Evolutionary conservation across 2,888 invertebrate species (phyloP), one percentile per base, ranked within the genome.

Genomic region (Orthosia cruda): DNA sequence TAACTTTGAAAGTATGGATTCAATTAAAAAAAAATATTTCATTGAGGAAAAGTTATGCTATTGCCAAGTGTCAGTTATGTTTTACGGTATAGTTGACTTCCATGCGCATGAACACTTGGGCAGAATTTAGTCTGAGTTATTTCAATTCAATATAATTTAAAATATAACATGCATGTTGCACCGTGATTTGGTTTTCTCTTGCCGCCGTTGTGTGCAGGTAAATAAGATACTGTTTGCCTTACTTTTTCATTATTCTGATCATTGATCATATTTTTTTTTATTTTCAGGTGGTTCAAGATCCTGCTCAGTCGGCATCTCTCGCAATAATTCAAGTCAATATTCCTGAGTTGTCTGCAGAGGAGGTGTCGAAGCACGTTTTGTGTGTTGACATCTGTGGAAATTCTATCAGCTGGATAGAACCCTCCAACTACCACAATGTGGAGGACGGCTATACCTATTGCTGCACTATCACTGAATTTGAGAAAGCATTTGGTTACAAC

Each of bases 271-370:
- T 63, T 26, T 77, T 50, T 32, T 7, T 40, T 40, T 4, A 40
- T 58, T 89, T 87, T 50, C 86, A 95, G 95, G 91, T 95, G 9
- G 84, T 95, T 2, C 91, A 92, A 89, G 90, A 93, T 70, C 86
- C 83, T 2, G 50, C 18, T 16, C 83, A 88, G 0, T 47, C 70
- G 5, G 72, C 89, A 12, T 92, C 94, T 0, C 62, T 95, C 0
- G 95, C 92, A 0, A 91, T 95, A 18, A 83, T 95, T 12, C 93
- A 95, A 77, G 77, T 95, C 1, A 95, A 95, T 71, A 82, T 92
- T 47, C 94, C 94, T 0, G 91, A 92, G 20, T 68, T 94, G 54
- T 79, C 73, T 0, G 11, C 58, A 12, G 4, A 61, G 0, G 88
- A 92, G 0, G 89, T 83, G 0, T 4, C 15, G 0, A 18, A 58